Conservation (phyloP, 2,797 vertebrate genomes). For the Enteromius mattozi region DNA sequence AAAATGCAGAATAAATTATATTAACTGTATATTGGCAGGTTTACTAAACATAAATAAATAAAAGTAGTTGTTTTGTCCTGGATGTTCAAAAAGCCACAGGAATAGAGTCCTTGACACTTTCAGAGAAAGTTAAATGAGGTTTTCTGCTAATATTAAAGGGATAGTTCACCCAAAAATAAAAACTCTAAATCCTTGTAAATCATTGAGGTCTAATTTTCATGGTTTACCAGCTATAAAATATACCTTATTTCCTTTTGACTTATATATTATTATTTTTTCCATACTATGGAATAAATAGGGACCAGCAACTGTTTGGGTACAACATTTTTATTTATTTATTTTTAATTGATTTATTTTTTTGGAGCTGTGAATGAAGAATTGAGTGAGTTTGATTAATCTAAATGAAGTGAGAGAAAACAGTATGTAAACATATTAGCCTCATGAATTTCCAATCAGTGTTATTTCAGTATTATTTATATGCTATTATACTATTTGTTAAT, state of each 20-base stretch:
- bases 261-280: too few relatives aligned
- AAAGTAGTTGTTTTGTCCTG: neutral
- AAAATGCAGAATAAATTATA: neutral
- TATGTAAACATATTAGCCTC: neutral
- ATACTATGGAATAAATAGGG: neutral
- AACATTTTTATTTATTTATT: neutral
- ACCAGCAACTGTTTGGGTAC: neutral
- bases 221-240: neutral
- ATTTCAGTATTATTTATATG: neutral
- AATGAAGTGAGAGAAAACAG: neutral
- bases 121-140: neutral
- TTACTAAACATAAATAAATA: neutral
- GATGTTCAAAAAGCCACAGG: neutral
- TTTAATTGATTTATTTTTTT: neutral
- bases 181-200: too few relatives aligned
- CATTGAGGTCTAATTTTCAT: neutral
- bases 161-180: neutral
- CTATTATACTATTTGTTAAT: neutral
- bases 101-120: neutral
- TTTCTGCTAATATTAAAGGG: neutral
- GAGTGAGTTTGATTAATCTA: neutral
- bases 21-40: neutral
- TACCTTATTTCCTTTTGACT: too few relatives aligned
- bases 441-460: neutral
- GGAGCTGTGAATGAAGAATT: neutral